phyloP scores from a whole-genome alignment of 2,113 vertebrate genomes.

The Melanotaenia duboulayi region DNA sequence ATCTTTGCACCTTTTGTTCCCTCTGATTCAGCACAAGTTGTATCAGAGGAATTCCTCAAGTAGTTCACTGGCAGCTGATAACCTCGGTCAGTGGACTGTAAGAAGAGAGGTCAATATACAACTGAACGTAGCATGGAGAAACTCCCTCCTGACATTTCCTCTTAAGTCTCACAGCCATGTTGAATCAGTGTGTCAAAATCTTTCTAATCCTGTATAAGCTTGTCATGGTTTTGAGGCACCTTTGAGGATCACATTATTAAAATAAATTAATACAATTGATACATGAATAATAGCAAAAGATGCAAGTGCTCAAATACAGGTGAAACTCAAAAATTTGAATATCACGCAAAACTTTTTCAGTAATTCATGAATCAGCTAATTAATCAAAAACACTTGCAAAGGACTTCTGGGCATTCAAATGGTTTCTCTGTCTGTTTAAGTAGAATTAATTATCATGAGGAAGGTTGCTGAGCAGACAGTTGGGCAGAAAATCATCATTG shows the following conservation, averaged over 20 bases:
- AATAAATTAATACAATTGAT: not conserved
- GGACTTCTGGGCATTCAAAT: no score
- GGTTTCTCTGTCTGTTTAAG: no score
- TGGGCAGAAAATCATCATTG: no score
- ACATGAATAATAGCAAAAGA: not conserved
- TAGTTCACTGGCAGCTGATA: constrained; percentile 61
- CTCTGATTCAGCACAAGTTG: constrained; percentile 17
- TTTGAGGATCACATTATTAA: not conserved
- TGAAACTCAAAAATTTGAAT: no score
- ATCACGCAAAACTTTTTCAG: no score
- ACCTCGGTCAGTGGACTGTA: constrained; percentile 55
- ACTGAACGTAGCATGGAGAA: constrained; percentile 27
- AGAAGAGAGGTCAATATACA: constrained; percentile 75
- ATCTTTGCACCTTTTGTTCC: constrained; percentile 20
- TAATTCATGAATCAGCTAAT: no score
- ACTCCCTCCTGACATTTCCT: constrained; percentile 25
- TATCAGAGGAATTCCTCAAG: constrained; percentile 69
- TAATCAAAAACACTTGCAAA: no score
- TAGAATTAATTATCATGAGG: no score
- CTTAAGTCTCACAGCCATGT: constrained; percentile 2
- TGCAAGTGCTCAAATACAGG: not conserved
- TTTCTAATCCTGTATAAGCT: not conserved
- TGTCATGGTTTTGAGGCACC: not conserved
- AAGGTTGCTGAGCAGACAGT: no score
- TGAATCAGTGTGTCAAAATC: not conserved